These are phyloP conservation scores for Harpegnathos saltator DNA, from an alignment of 1,140 invertebrate species.

Conservation along the genomic window DNA sequence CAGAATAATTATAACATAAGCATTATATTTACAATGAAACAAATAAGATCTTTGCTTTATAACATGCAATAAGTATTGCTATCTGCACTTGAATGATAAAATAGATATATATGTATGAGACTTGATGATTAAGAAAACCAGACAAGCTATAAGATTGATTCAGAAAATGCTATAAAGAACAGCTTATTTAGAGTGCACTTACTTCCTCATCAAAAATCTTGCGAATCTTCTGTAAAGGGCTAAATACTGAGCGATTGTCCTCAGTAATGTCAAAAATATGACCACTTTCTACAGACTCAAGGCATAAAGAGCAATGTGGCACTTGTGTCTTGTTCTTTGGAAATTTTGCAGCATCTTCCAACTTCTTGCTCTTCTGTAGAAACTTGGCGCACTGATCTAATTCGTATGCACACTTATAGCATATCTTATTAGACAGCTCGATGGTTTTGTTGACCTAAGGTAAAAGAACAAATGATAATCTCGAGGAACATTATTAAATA, in stretches of 20 bases:
- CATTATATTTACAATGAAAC: too few species aligned
- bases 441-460: slow-evolving; percentile 68
- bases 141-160: too few species aligned
- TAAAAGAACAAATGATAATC: slow-evolving; percentile 1
- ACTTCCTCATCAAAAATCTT: slow-evolving; percentile 78
- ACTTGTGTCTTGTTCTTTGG: background rate
- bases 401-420: slow-evolving; percentile 84
- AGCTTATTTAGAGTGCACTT: slow-evolving; percentile 26
- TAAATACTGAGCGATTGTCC: slow-evolving; percentile 68
- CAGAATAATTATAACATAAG: background rate
- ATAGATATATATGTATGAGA: too few species aligned
- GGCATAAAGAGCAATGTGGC: slow-evolving; percentile 76
- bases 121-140: too few species aligned
- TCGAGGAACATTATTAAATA: background rate
- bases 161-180: too few species aligned
- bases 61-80: too few species aligned
- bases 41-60: background rate
- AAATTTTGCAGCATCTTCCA: slow-evolving; percentile 10
- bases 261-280: slow-evolving; percentile 78
- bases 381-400: slow-evolving; percentile 82
- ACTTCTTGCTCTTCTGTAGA: slow-evolving; percentile 78
- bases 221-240: slow-evolving; percentile 74
- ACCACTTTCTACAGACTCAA: slow-evolving; percentile 67
- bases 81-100: too few species aligned
- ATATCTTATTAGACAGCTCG: slow-evolving; percentile 76